phyloP scores from a whole-genome alignment of 2,113 vertebrate species.

The Lagopus muta region DNA sequence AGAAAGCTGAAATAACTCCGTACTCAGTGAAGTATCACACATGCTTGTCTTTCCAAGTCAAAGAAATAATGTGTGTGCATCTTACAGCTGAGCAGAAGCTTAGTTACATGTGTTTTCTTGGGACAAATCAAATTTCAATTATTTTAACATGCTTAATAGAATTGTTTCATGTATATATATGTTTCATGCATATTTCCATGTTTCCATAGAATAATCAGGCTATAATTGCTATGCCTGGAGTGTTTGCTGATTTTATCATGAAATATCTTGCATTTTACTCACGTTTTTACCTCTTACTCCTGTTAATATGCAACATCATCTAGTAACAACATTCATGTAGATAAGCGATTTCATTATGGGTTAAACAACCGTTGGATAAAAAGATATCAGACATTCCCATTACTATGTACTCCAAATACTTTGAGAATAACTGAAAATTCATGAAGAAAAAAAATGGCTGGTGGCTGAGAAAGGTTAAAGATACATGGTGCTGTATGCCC shows the following conservation, averaged over 20 bases:
- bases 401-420: background rate
- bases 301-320: accelerated
- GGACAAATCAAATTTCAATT: background rate
- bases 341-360: background rate
- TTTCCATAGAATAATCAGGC: background rate
- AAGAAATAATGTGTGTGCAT: background rate
- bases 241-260: background rate
- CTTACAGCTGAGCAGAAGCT: background rate
- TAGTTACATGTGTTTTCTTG: background rate
- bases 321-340: background rate
- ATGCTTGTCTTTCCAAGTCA: background rate
- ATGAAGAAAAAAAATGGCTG: background rate
- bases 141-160: background rate
- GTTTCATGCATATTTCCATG: background rate
- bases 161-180: background rate
- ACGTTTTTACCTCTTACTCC: background rate
- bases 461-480: background rate
- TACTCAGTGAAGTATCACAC: background rate
- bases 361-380: background rate
- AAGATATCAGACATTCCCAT: background rate
- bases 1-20: background rate
- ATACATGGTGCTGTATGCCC: background rate
- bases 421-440: background rate
- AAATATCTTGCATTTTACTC: background rate
- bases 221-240: background rate